Conservation (phyloP, 1,140 invertebrate genomes). For the Heliconius congener region DNA sequence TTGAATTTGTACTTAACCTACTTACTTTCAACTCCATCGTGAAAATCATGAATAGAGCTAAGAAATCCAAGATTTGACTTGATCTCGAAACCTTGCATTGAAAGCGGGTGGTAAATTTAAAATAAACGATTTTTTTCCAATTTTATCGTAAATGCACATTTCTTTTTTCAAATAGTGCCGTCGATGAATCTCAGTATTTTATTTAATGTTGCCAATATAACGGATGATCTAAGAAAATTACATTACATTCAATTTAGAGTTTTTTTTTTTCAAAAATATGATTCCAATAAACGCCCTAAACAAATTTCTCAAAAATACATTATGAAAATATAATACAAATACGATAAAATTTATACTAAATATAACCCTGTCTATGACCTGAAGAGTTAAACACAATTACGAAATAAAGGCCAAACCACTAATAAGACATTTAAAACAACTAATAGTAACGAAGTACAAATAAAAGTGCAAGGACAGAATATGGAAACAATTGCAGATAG, state of each 20-base stretch:
- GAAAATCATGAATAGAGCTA: slow-evolving; percentile 60
- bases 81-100: slow-evolving; percentile 40
- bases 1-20: slow-evolving; percentile 82
- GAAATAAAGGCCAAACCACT: slow-evolving; percentile 68
- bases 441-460: slow-evolving; percentile 24
- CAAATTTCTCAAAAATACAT: slow-evolving; percentile 80
- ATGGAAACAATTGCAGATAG: slow-evolving; percentile 21
- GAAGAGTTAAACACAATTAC: slow-evolving; percentile 76
- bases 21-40: slow-evolving; percentile 67
- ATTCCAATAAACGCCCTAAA: slow-evolving; percentile 80
- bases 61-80: slow-evolving; percentile 54
- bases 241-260: slow-evolving; percentile 73
- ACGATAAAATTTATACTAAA: slow-evolving; percentile 82
- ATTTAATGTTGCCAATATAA: slow-evolving; percentile 60
- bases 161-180: slow-evolving; percentile 35
- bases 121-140: slow-evolving; percentile 31
- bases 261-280: slow-evolving; percentile 72
- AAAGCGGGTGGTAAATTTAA: slow-evolving; percentile 47
- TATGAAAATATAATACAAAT: slow-evolving; percentile 81
- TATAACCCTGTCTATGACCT: slow-evolving; percentile 82
- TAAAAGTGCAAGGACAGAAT: slow-evolving; percentile 37
- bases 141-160: slow-evolving; percentile 44
- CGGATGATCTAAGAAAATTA: slow-evolving; percentile 72
- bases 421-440: slow-evolving; percentile 67
- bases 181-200: slow-evolving; percentile 47